Evolutionary conservation across 92 coral and sea anemone species (phyloP).

Genomic region (Umimayanthus kanabou): DNA sequence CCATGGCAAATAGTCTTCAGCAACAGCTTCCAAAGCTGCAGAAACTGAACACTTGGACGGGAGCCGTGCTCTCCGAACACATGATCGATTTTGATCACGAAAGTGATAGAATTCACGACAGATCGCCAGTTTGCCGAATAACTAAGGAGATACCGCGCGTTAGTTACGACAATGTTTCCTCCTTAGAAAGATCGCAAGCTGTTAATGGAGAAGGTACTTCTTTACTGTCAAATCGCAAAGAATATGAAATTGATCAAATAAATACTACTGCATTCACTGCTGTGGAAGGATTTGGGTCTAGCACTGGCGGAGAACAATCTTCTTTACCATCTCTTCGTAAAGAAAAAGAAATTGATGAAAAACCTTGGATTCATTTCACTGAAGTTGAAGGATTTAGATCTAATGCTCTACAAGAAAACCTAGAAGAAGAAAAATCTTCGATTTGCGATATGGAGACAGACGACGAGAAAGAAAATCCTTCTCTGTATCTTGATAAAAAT

Average conservation of each 20-base stretch:
- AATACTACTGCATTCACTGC: background rate
- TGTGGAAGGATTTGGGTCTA: background rate
- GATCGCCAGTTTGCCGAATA: background rate
- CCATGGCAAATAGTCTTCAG: constrained; percentile 19
- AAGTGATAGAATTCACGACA: background rate
- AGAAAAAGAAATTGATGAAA: background rate
- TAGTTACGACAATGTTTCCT: background rate
- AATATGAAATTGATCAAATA: background rate
- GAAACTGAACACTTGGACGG: constrained; percentile 31
- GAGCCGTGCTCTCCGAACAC: constrained; percentile 17
- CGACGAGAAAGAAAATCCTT: background rate
- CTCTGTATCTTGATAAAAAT: background rate
- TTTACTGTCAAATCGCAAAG: too few species aligned
- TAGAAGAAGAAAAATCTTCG: background rate
- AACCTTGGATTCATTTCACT: background rate
- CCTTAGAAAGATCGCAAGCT: background rate
- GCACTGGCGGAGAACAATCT: background rate
- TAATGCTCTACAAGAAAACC: background rate
- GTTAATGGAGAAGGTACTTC: background rate
- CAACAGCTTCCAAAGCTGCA: constrained; percentile 15
- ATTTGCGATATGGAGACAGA: background rate
- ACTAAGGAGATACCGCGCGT: background rate
- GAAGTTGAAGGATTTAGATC: background rate
- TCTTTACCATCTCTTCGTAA: background rate
- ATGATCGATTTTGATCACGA: constrained; percentile 27